Conservation (phyloP, 1,140 invertebrate genomes). For the Teleogryllus occipitalis region DNA sequence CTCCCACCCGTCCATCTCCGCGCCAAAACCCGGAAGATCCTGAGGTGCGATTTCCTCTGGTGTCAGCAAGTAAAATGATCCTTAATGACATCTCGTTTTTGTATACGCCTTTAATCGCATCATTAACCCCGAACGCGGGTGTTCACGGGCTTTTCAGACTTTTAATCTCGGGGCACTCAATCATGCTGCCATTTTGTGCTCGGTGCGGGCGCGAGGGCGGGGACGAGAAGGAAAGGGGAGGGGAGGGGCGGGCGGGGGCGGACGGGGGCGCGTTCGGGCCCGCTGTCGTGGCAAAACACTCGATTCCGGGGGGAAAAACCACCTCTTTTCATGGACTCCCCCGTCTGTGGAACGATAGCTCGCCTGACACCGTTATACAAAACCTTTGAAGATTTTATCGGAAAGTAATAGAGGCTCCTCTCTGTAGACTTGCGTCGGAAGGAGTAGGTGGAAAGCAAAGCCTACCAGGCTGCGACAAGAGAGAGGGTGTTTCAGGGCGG, state of each 20-base stretch:
- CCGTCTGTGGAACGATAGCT: neutral
- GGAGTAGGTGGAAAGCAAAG: neutral
- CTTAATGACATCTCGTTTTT: conserved; percentile 1
- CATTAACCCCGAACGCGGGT: neutral
- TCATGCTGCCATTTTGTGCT: conserved; percentile 3
- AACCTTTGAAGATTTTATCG: conserved; percentile 5
- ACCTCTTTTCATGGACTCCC: neutral
- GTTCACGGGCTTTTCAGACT: neutral
- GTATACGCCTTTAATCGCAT: neutral
- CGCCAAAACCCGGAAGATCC: neutral
- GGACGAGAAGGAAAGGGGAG: neutral
- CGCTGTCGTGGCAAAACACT: neutral
- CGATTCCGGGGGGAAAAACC: neutral
- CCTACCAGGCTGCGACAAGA: too few relatives aligned
- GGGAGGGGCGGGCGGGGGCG: neutral
- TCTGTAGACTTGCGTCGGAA: neutral
- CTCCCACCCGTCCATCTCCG: neutral
- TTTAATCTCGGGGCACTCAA: neutral
- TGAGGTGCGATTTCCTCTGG: neutral
- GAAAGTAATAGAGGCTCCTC: neutral
- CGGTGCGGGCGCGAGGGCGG: neutral
- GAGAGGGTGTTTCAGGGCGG: too few relatives aligned
- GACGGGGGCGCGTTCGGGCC: neutral
- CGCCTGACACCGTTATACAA: neutral
- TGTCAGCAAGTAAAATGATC: neutral